Evolutionary conservation across 2,888 invertebrate genomes (phyloP).

Genomic region (Alentia gelatinosa): DNA sequence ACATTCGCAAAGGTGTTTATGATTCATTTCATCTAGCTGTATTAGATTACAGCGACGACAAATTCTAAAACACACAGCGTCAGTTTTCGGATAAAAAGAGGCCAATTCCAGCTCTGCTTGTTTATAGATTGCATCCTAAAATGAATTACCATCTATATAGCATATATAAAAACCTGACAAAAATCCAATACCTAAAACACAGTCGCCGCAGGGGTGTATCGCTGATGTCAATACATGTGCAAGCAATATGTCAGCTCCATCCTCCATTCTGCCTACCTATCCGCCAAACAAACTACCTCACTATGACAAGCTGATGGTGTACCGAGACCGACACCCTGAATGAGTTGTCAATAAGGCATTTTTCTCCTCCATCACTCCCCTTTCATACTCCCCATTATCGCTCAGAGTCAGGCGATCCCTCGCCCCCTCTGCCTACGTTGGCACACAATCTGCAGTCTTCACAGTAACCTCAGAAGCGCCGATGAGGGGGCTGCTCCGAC

Average conservation of each 20-base stretch:
- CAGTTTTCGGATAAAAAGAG: too few species aligned
- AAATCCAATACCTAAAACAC: neutral
- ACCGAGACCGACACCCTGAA: neutral
- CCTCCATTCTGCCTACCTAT: neutral
- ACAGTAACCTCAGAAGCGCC: too few species aligned
- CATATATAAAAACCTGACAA: neutral
- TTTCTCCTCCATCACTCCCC: slow-evolving; percentile 4
- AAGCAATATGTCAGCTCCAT: neutral
- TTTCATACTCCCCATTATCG: neutral
- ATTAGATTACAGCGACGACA: too few species aligned
- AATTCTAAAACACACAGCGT: too few species aligned
- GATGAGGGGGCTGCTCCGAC: too few species aligned
- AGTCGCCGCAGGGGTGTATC: neutral
- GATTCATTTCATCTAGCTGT: too few species aligned
- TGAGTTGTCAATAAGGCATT: neutral
- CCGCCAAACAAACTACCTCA: neutral
- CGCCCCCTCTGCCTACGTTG: neutral
- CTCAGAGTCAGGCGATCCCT: neutral
- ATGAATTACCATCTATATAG: neutral
- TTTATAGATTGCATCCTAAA: too few species aligned
- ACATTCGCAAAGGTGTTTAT: too few species aligned
- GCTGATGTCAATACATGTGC: neutral
- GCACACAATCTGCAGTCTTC: too few species aligned
- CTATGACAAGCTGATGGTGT: neutral
- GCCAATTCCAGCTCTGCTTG: too few species aligned